Conservation (phyloP, 2,113 vertebrate genomes). For the Gallinago jamesoni region DNA sequence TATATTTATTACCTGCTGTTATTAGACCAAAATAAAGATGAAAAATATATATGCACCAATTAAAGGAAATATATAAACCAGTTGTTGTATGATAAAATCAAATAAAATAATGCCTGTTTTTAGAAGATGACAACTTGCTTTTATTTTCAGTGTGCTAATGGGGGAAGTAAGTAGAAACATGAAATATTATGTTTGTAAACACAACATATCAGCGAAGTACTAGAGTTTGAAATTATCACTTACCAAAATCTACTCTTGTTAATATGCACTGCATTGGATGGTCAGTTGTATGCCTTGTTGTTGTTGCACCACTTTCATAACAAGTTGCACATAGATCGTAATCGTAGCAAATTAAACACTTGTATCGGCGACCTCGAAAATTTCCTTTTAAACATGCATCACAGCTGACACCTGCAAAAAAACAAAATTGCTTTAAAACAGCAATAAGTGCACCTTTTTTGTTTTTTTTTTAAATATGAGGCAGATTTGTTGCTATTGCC, state of each 20-base stretch:
- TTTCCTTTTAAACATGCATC: constrained; percentile 94
- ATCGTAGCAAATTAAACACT: constrained; percentile 99
- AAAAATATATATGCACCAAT: neutral
- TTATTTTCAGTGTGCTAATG: neutral
- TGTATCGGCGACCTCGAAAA: constrained; percentile 95
- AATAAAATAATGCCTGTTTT: neutral
- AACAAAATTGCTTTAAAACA: neutral
- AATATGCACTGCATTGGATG: constrained; percentile 99
- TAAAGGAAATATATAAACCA: neutral
- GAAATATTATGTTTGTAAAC: neutral
- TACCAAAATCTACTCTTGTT: constrained; percentile 99
- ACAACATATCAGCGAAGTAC: neutral
- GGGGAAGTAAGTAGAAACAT: neutral
- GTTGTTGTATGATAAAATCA: neutral
- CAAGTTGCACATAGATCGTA: constrained; percentile 98
- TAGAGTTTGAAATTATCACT: constrained; percentile 36
- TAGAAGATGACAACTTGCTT: neutral
- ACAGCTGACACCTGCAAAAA: neutral
- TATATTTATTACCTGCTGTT: neutral
- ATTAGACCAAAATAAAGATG: neutral
- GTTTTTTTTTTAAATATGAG: neutral
- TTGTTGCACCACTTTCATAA: constrained; percentile 98
- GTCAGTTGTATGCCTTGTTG: constrained; percentile 97
- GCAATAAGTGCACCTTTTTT: neutral
- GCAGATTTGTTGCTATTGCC: neutral